Base-by-base conservation (phyloP, 2,113 vertebrate species). In the Psettodes erumei region DNA sequence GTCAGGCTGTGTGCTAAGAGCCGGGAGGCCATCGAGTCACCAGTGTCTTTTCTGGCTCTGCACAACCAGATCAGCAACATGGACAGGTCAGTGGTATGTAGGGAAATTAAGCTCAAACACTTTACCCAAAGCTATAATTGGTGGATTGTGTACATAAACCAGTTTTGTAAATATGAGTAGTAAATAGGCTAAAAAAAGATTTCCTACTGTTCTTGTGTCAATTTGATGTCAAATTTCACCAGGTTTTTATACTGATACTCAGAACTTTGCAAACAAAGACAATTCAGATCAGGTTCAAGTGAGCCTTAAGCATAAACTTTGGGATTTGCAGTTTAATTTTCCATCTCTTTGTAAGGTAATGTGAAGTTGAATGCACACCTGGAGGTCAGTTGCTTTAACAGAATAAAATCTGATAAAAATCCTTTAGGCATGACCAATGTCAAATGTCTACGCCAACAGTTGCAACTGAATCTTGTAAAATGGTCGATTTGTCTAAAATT, bases 51-150 rank as follows among this genome's bases (percentile, higher is more conserved):
- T 92, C 83, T 99, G 88, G 98, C 98, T 0, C 84, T 99, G 81
- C 98, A 99, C 87, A 99, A 99, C 84, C 98, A 99, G 94, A 99
- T 99, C 90, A 94, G 98, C 79, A 99, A 99, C 91, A 99, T 99
- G 98, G 98, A 99, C 86, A 99, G 98, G 98, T 99, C 53, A 75
- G 94, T 51, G 38, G 35, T 25, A 43, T 18, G 7, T 6, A 21
- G 27, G n/a, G 19, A 38, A 43, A 16, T 23, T 9, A 7, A 40
- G 21, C 28, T 19, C 3, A 54, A 9, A 60, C 38, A 30, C 18
- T 51, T 35, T 3, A 27, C 19, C 19, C 8, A 23, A 8, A 25
- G 27, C 16, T 28, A 23, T 28, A 42, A 2, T 33, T 58, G 32
- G 10, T 53, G 37, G 37, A 18, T 56, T 59, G n/a, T 25, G 2